Conservation (phyloP, 2,888 invertebrate genomes). For the Amorpha juglandis region DNA sequence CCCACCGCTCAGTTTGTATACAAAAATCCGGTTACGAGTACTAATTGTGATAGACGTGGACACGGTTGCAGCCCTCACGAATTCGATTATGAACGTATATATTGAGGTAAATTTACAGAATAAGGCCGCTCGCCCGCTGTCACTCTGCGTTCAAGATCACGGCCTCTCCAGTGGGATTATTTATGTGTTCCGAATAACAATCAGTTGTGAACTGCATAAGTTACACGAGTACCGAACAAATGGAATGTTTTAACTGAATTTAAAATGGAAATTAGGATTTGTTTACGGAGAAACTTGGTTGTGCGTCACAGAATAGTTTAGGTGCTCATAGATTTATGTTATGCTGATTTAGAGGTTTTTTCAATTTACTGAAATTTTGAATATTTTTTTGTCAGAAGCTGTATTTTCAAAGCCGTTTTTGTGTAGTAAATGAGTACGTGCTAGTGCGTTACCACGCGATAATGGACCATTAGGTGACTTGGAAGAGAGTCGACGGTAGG, state of each 20-base stretch:
- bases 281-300: constrained; percentile 39
- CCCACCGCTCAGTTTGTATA: constrained; percentile 1
- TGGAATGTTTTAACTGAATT: constrained; percentile 58
- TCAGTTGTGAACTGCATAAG: constrained; percentile 62
- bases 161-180: constrained; percentile 69
- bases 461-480: too few relatives aligned
- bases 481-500: too few relatives aligned
- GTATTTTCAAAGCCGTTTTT: not conserved
- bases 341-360: constrained; percentile 18
- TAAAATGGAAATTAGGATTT: constrained; percentile 56
- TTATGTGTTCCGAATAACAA: constrained; percentile 73
- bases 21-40: constrained; percentile 52
- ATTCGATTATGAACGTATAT: constrained; percentile 16
- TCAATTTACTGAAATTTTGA: not conserved
- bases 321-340: constrained; percentile 21
- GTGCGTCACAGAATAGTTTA: constrained; percentile 28
- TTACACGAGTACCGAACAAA: constrained; percentile 51
- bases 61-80: constrained; percentile 7
- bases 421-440: too few relatives aligned
- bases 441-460: too few relatives aligned
- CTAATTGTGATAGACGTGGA: constrained; percentile 41
- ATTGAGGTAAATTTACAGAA: constrained; percentile 49
- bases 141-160: constrained; percentile 71
- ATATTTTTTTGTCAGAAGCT: not conserved
- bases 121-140: constrained; percentile 57